These are phyloP conservation scores for Aporophyla lueneburgensis DNA, from an alignment of 2,888 invertebrate genomes.

Conservation along the genomic window DNA sequence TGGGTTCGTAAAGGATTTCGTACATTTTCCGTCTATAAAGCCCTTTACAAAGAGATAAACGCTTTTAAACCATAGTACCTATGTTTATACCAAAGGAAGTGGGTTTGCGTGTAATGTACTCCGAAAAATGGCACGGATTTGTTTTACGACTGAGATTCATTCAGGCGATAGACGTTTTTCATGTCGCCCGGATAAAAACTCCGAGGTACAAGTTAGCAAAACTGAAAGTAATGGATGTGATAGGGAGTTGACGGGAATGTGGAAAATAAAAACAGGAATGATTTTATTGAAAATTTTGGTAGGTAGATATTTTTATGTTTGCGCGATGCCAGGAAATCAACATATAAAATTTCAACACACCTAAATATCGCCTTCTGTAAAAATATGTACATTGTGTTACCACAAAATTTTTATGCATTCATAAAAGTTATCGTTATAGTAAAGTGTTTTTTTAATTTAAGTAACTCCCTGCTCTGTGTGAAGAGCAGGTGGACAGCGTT, in stretches of 20 bases:
- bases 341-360: neutral
- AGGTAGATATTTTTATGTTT: neutral
- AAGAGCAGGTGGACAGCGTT: too few species aligned
- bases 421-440: neutral
- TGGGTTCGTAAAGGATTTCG: neutral
- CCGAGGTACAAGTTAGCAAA: slow-evolving; percentile 64
- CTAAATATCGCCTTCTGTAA: neutral
- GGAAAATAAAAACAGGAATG: slow-evolving; percentile 49
- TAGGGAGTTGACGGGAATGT: slow-evolving; percentile 56
- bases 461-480: neutral
- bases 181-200: slow-evolving; percentile 65
- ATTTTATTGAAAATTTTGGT: slow-evolving; percentile 35
- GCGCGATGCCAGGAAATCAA: neutral
- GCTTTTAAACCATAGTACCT: slow-evolving; percentile 54
- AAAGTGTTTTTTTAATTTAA: neutral
- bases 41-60: slow-evolving; percentile 49
- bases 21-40: neutral
- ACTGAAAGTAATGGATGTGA: slow-evolving; percentile 68
- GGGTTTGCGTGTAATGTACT: slow-evolving; percentile 69
- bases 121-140: slow-evolving; percentile 67
- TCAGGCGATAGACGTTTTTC: slow-evolving; percentile 70
- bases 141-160: slow-evolving; percentile 69
- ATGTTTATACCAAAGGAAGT: slow-evolving; percentile 61
- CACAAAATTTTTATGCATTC: neutral
- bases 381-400: neutral